Conservation (phyloP, 2,888 invertebrate genomes). For the Heliconius ismenius region DNA sequence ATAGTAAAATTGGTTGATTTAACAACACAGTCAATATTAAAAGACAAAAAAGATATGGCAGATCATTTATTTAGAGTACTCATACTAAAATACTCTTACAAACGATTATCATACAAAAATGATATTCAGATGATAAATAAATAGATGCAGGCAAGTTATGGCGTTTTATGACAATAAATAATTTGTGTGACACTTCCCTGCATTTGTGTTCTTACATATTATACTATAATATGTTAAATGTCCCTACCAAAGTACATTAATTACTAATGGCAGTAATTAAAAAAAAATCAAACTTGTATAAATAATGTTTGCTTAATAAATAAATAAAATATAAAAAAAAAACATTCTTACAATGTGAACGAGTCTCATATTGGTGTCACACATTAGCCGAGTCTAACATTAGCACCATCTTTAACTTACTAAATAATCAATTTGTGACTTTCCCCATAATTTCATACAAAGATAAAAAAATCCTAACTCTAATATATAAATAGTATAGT, state of each 20-base stretch:
- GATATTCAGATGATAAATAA: constrained; percentile 67
- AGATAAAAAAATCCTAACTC: constrained; percentile 80
- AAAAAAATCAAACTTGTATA: constrained; percentile 75
- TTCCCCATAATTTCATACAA: constrained; percentile 80
- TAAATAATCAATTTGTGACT: constrained; percentile 79
- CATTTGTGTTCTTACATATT: constrained; percentile 65
- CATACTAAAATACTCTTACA: constrained; percentile 74
- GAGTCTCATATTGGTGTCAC: constrained; percentile 81
- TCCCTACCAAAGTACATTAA: constrained; percentile 67
- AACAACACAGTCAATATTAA: constrained; percentile 77
- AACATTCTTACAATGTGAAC: constrained; percentile 77
- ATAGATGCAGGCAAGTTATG: constrained; percentile 81
- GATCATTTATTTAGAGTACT: constrained; percentile 81
- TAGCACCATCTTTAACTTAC: constrained; percentile 80
- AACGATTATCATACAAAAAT: constrained; percentile 74
- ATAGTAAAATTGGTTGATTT: constrained; percentile 69
- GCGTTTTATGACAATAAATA: constrained; percentile 77
- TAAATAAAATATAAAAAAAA: constrained; percentile 73
- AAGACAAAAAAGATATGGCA: constrained; percentile 80
- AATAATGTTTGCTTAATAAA: constrained; percentile 77
- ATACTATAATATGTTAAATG: constrained; percentile 46
- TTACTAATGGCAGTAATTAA: constrained; percentile 79
- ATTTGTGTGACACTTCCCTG: constrained; percentile 78
- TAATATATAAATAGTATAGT: constrained; percentile 78
- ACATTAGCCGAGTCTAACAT: constrained; percentile 80